phyloP scores from a whole-genome alignment of 2,888 invertebrate species.

The Drosophila vallismaia region DNA sequence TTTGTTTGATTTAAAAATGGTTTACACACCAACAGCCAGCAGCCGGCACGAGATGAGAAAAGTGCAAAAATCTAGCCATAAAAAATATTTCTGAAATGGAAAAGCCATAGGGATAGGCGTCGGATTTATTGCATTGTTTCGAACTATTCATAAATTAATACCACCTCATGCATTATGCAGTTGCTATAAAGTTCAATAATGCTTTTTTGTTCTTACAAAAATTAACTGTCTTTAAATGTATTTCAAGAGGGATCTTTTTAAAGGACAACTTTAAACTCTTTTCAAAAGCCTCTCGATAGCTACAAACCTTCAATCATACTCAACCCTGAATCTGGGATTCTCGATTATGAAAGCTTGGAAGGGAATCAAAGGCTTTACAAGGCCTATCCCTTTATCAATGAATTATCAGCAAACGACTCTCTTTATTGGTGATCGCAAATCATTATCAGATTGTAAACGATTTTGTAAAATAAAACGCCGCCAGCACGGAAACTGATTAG shows the following conservation, averaged over 20 bases:
- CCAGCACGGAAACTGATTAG: constrained; percentile 13
- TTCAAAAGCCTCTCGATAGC: too few species aligned
- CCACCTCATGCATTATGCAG: constrained; percentile 2
- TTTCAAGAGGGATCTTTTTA: too few species aligned
- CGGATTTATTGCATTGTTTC: constrained; percentile 25
- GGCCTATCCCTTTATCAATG: neutral
- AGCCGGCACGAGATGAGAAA: neutral
- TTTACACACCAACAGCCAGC: constrained; percentile 14
- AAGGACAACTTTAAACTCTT: too few species aligned
- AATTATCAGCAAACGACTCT: constrained; percentile 13
- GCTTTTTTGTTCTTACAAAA: neutral
- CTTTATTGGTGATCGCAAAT: constrained; percentile 1
- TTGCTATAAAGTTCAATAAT: neutral
- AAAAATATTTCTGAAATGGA: constrained; percentile 20
- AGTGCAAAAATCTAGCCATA: constrained; percentile 13
- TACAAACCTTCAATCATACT: neutral
- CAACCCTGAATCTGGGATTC: neutral
- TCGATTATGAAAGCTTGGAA: neutral
- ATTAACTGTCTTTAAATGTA: too few species aligned
- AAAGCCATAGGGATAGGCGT: constrained; percentile 7
- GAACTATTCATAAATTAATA: constrained; percentile 24
- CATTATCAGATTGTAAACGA: constrained; percentile 15
- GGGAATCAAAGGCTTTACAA: constrained; percentile 4
- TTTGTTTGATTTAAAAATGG: constrained; percentile 35
- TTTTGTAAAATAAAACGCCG: constrained; percentile 1